Percentiles rank a stretch among this genome's conserved stretches.
These are phyloP conservation scores for Scartelaos histophorus DNA, from an alignment of 2,113 vertebrate species.

Conservation along the genomic window DNA sequence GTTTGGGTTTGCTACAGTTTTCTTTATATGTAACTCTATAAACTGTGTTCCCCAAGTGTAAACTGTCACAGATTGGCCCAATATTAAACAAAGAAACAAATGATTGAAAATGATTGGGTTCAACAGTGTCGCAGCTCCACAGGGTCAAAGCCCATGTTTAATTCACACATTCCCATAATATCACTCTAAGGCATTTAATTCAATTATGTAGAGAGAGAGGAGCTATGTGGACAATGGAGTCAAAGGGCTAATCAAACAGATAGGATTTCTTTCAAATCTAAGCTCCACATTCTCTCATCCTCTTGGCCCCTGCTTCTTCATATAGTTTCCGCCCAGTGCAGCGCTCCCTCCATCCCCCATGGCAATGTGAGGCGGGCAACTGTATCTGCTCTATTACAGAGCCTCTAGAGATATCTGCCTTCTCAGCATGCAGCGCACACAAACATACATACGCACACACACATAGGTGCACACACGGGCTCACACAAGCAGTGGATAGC, in stretches of 20 bases:
- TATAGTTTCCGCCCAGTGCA: constrained; percentile 22
- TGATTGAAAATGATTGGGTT: not conserved
- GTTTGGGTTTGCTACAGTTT: not conserved
- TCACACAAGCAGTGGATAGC: constrained; percentile 29
- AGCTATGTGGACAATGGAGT: constrained; percentile 35
- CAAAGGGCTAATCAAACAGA: constrained; percentile 57
- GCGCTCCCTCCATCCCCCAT: constrained; percentile 46
- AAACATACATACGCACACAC: constrained; percentile 16
- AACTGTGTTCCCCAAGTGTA: not conserved
- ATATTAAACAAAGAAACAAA: not conserved
- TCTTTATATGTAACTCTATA: not conserved
- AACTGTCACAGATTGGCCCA: not conserved
- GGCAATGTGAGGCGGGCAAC: constrained; percentile 56
- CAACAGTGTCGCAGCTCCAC: not conserved
- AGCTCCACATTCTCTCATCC: constrained; percentile 34
- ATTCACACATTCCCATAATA: constrained; percentile 5
- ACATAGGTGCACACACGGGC: constrained; percentile 21
- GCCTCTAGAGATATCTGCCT: constrained; percentile 67
- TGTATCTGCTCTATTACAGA: constrained; percentile 60
- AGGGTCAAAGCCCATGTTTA: not conserved
- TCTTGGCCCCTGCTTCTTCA: constrained; percentile 41
- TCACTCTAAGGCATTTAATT: constrained; percentile 35
- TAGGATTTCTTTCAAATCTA: constrained; percentile 50
- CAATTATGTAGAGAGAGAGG: constrained; percentile 21
- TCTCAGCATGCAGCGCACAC: constrained; percentile 61